Base-by-base conservation (phyloP, 2,888 invertebrate genomes). In the Phalera bucephala region DNA sequence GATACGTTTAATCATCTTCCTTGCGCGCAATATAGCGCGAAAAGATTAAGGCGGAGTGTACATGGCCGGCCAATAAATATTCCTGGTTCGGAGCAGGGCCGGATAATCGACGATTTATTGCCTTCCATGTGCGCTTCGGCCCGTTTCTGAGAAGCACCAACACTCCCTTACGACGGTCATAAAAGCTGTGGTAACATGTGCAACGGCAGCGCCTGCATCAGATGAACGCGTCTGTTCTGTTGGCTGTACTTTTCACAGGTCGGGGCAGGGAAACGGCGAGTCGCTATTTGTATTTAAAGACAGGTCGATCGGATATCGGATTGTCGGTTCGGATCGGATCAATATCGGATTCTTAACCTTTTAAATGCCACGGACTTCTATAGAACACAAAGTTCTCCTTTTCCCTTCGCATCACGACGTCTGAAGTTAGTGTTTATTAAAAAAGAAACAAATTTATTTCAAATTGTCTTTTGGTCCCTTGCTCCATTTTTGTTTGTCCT, bases 121-220 rank as follows among this genome's bases (percentile, higher is more conserved):
- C 81, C 67, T 69, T 46, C 78, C 86, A 86, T 85, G 76, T 86
- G 86, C 74, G 69, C 66, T 60, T 60, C 70, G 69, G 69, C 50
- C 64, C 75, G 75, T 68, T 87, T 88, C 87, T 79, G 56, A 81
- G 86, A 86, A 87, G 73, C 73, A 61, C 54, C 64, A 69, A 53
- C 68, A 65, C 68, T 79, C 78, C 80, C 85, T 82, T 80, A 79
- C 71, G 80, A 76, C 75, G 75, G 57, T 65, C 76, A 72, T 88
- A 85, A 87, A 87, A 84, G 60, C 64, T 87, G 87, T 60, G 87
- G 87, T 87, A 83, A 85, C 87, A 86, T 86, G 82, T 87, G 87
- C 81, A 76, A 56, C 65, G 70, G 59, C 61, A 59, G 64, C 52
- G 68, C 57, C 57, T 62, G 68, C 67, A 55, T 54, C 66, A 51